These are phyloP conservation scores for Cosmia pyralina DNA, from an alignment of 2,888 invertebrate genomes.

Conservation along the genomic window DNA sequence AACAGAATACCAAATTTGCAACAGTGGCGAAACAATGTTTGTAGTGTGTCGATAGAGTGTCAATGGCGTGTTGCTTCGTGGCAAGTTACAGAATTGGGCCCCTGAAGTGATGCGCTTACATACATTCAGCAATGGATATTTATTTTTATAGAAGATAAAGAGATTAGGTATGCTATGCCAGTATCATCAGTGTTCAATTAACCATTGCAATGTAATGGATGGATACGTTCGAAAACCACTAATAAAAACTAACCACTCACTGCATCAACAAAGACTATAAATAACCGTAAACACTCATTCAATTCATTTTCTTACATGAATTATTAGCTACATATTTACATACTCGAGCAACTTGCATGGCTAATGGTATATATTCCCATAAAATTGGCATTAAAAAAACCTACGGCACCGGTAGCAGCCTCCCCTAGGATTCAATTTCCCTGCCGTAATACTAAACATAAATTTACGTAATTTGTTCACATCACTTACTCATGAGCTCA, in stretches of 20 bases:
- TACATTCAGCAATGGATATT: too few species aligned
- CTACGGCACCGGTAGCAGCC: conserved; percentile 46
- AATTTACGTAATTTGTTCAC: conserved; percentile 75
- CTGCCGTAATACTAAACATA: conserved; percentile 71
- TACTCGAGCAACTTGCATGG: background rate
- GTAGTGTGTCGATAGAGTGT: too few species aligned
- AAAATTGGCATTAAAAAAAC: conserved; percentile 44
- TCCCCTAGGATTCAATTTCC: conserved; percentile 71
- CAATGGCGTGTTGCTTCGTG: too few species aligned
- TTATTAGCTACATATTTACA: background rate
- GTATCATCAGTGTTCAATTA: background rate
- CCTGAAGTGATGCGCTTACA: too few species aligned
- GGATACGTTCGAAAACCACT: background rate
- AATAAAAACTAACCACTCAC: background rate
- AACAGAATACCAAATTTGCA: too few species aligned
- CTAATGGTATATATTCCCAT: conserved; percentile 7
- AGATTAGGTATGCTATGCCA: background rate
- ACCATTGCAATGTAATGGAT: background rate
- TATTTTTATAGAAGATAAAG: too few species aligned
- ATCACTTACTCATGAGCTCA: conserved; percentile 67
- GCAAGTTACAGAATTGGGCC: too few species aligned
- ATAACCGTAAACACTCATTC: background rate
- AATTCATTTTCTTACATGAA: background rate
- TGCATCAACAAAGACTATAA: background rate
- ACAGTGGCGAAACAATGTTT: too few species aligned